Conservation (phyloP, 2,113 vertebrate genomes). For the Octodon degus region DNA sequence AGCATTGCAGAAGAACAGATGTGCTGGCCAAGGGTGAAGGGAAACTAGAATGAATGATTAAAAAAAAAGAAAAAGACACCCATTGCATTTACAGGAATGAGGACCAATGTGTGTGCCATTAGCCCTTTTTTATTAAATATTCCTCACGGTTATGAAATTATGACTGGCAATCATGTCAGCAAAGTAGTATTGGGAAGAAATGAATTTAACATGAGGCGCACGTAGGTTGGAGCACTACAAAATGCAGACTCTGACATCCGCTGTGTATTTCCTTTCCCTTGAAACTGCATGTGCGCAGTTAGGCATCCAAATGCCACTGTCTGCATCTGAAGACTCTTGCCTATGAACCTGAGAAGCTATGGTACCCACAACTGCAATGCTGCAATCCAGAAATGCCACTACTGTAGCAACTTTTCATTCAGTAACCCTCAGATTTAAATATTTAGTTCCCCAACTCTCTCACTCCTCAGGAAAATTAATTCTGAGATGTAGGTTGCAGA, state of each 20-base stretch:
- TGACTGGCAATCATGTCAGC: background rate
- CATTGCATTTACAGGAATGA: background rate
- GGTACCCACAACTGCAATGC: background rate
- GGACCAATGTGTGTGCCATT: background rate
- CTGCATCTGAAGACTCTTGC: background rate
- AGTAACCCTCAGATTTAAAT: background rate
- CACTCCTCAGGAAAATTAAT: background rate
- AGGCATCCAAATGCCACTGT: background rate
- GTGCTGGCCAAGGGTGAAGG: too few relatives aligned
- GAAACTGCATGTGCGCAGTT: background rate
- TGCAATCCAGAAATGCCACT: background rate
- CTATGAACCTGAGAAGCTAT: background rate
- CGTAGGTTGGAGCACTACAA: background rate
- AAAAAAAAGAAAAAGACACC: background rate
- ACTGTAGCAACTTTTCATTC: background rate
- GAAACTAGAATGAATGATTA: background rate
- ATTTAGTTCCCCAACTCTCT: background rate
- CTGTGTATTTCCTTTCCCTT: rapidly evolving
- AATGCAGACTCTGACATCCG: too few relatives aligned
- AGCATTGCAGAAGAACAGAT: background rate
- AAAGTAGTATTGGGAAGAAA: background rate
- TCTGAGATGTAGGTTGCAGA: background rate
- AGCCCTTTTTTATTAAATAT: background rate
- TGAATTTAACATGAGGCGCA: background rate
- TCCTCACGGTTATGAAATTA: background rate